These are phyloP conservation scores for Heliconius congener DNA, from an alignment of 1,140 invertebrate genomes.

Conservation along the genomic window DNA sequence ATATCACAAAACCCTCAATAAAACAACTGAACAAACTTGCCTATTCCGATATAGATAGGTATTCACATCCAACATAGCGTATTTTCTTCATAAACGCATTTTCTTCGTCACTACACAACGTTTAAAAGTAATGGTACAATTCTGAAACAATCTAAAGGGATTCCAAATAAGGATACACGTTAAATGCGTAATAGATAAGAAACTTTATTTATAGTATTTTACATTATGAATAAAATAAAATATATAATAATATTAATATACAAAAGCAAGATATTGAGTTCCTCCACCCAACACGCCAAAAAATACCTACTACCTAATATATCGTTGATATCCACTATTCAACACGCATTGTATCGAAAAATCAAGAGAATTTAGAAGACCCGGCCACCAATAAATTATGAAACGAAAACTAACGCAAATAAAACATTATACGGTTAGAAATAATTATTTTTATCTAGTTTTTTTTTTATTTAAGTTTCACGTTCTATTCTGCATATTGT, in stretches of 20 bases:
- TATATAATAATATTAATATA: neutral
- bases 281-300: neutral
- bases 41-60: neutral
- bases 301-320: too few relatives aligned
- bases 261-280: neutral
- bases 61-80: neutral
- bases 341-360: too few relatives aligned
- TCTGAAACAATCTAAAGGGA: slow-evolving; percentile 11
- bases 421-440: too few relatives aligned
- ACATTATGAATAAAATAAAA: neutral
- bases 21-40: neutral
- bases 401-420: too few relatives aligned
- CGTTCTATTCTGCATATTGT: neutral
- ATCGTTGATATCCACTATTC: too few relatives aligned
- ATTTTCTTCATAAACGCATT: slow-evolving; percentile 21
- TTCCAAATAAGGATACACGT: neutral
- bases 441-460: too few relatives aligned
- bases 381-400: too few relatives aligned
- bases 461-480: too few relatives aligned
- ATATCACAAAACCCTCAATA: neutral
- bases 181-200: neutral
- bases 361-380: too few relatives aligned
- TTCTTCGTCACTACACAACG: slow-evolving; percentile 23
- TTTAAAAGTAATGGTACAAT: slow-evolving; percentile 23
- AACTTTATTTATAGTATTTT: neutral